Percentiles rank a stretch among this genome's conserved stretches.
Conservation (phyloP, 2,113 vertebrate species). For the Sinocyclocheilus anophthalmus region DNA sequence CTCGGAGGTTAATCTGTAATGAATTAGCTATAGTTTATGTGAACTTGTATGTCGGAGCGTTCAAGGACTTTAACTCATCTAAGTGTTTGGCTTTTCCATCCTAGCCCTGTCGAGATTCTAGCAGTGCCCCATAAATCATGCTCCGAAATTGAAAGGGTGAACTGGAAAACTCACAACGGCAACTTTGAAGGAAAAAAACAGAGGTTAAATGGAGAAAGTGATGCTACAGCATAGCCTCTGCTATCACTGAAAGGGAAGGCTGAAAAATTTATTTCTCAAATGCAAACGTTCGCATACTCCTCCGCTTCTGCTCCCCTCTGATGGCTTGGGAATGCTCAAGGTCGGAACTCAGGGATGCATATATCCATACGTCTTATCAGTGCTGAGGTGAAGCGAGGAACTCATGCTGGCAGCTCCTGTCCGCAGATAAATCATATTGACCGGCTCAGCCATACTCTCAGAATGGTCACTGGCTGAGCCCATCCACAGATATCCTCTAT, state of each 20-base stretch:
- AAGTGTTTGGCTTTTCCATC: conserved; percentile 20
- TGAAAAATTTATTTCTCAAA: conserved; percentile 41
- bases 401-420: conserved; percentile 34
- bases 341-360: conserved; percentile 34
- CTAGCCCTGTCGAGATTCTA: conserved; percentile 13
- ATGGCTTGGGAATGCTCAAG: conserved; percentile 44
- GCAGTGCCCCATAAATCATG: conserved; percentile 37
- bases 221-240: conserved; percentile 14
- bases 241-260: not conserved
- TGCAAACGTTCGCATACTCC: conserved; percentile 15
- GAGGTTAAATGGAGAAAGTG: conserved; percentile 46
- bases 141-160: conserved; percentile 25
- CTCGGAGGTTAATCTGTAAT: conserved; percentile 29
- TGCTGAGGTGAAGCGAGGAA: conserved; percentile 2
- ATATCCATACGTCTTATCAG: conserved; percentile 51
- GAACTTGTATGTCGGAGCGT: conserved; percentile 25
- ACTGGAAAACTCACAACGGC: conserved; percentile 32
- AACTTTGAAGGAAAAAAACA: not conserved
- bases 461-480: conserved; percentile 24
- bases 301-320: not conserved
- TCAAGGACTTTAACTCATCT: conserved; percentile 36
- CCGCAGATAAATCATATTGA: conserved; percentile 44
- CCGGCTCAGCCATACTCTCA: conserved; percentile 24
- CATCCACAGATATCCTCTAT: not conserved
- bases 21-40: conserved; percentile 49